phyloP scores from a whole-genome alignment of 2,888 invertebrate genomes.

The Microctonus hyperodae region DNA sequence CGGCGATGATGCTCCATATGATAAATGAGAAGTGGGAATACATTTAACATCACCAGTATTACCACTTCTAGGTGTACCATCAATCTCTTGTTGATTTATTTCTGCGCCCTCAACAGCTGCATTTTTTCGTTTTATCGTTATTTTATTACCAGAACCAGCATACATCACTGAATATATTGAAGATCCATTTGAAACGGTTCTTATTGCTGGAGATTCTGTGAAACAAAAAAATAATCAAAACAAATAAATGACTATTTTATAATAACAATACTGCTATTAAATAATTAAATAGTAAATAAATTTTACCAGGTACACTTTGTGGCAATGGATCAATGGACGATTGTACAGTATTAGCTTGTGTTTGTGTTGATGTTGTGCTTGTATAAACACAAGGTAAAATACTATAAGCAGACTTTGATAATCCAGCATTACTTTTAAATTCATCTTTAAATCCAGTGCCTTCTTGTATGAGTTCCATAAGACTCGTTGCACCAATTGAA shows the following conservation, averaged over 20 bases:
- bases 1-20: conserved; percentile 56
- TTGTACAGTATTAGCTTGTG: conserved; percentile 55
- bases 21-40: conserved; percentile 58
- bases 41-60: conserved; percentile 57
- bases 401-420: conserved; percentile 78
- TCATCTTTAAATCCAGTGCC: conserved; percentile 81
- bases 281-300: conserved; percentile 2
- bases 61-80: conserved; percentile 61
- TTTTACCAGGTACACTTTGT: conserved; percentile 52
- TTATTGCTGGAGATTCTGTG: conserved; percentile 55
- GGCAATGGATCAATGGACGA: conserved; percentile 44
- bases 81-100: conserved; percentile 58
- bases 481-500: conserved; percentile 67
- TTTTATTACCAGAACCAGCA: conserved; percentile 82
- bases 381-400: conserved; percentile 78
- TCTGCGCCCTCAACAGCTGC: conserved; percentile 66
- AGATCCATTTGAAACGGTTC: conserved; percentile 67
- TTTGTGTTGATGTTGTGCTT: conserved; percentile 69
- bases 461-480: conserved; percentile 80
- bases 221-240: conserved; percentile 19
- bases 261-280: background rate
- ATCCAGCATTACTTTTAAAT: conserved; percentile 75
- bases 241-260: background rate
- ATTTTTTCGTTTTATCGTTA: conserved; percentile 81
- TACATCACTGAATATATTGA: conserved; percentile 81